Percentiles rank a stretch among this genome's conserved stretches.
phyloP scores from a whole-genome alignment of 2,113 vertebrate species.

The Otocyon megalotis region DNA sequence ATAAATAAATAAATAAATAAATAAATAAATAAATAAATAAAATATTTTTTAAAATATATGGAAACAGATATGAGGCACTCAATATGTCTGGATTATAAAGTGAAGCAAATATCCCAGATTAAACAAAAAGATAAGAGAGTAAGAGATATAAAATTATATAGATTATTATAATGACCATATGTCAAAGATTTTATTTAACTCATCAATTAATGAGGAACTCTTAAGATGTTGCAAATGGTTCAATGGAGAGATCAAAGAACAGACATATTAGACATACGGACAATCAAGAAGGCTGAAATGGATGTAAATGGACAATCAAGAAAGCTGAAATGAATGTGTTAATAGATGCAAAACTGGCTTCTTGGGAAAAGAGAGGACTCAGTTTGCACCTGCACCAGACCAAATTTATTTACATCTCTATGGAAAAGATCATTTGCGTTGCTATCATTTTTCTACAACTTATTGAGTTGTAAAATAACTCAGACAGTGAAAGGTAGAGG shows the following conservation, averaged over 20 bases:
- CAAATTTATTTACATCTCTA: neutral
- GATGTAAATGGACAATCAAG: neutral
- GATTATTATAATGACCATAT: neutral
- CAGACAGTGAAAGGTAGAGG: neutral
- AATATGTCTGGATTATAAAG: neutral
- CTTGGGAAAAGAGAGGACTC: neutral
- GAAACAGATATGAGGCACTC: constrained; percentile 13
- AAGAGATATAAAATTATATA: neutral
- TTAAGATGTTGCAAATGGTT: neutral
- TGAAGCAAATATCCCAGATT: neutral
- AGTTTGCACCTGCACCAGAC: neutral
- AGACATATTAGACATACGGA: neutral
- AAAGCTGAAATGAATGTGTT: neutral
- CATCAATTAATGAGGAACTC: neutral
- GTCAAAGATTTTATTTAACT: constrained; percentile 5
- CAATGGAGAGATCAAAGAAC: constrained; percentile 6
- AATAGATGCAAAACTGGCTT: neutral
- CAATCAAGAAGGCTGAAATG: neutral
- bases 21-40: too few relatives aligned
- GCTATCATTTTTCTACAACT: constrained; percentile 11
- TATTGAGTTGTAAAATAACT: neutral
- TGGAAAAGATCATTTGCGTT: neutral
- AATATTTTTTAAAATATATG: neutral
- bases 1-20: neutral
- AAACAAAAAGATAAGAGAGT: neutral